A percentile compares a stretch with the other conserved stretches of the same genome.
These are phyloP conservation scores for Dendroctonus ponderosae DNA, from an alignment of 1,140 invertebrate species.

Conservation along the genomic window DNA sequence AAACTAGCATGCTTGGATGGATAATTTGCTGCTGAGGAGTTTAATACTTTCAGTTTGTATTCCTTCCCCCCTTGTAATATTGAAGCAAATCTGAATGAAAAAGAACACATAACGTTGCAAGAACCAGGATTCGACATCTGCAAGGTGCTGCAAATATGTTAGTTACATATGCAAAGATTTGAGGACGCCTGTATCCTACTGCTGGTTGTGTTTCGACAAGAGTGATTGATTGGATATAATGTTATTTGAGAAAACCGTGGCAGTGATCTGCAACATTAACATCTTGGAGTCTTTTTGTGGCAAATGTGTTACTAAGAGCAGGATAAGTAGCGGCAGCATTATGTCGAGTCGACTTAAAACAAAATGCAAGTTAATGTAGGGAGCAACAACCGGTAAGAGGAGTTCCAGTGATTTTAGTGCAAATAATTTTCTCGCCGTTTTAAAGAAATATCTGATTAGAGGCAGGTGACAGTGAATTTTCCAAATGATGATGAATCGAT, in stretches of 20 bases:
- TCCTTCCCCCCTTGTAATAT: constrained; percentile 19
- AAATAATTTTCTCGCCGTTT: background rate
- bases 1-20: background rate
- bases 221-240: too few relatives aligned
- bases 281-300: background rate
- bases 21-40: constrained; percentile 3
- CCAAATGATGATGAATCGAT: too few relatives aligned
- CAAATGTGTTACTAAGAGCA: background rate
- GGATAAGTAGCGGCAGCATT: constrained; percentile 19
- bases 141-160: too few relatives aligned
- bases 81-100: background rate
- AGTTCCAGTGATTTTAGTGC: constrained; percentile 16
- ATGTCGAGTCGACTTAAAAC: constrained; percentile 10
- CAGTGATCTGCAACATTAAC: background rate
- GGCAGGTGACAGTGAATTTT: too few relatives aligned
- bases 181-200: too few relatives aligned
- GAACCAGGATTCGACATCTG: too few relatives aligned
- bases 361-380: constrained; percentile 6
- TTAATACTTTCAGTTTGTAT: constrained; percentile 17
- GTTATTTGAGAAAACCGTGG: too few relatives aligned
- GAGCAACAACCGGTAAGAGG: constrained; percentile 16
- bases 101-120: too few relatives aligned
- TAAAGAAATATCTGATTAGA: too few relatives aligned
- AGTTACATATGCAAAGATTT: too few relatives aligned
- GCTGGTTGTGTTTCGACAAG: too few relatives aligned